Conservation (phyloP, 2,113 vertebrate genomes). For the Cercocebus atys region DNA sequence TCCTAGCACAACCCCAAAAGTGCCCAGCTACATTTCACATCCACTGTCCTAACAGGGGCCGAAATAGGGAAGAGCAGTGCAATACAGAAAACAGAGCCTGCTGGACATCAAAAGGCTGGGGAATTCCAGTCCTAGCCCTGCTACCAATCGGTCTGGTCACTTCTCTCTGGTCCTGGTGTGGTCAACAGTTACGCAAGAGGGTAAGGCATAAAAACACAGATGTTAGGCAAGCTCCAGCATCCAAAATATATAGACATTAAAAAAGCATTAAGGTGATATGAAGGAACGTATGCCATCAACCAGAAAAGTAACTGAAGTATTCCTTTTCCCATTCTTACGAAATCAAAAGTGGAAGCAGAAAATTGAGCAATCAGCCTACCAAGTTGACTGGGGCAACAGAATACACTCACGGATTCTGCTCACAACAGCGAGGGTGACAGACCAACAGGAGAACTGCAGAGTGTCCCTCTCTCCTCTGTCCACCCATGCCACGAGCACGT, state of each 20-base stretch:
- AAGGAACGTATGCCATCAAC: neutral
- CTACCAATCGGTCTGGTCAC: rapidly evolving
- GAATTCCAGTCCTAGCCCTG: rapidly evolving
- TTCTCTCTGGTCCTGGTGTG: too few species aligned
- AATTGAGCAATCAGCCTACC: rapidly evolving
- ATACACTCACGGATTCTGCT: rapidly evolving
- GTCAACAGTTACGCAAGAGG: too few species aligned
- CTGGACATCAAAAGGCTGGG: rapidly evolving
- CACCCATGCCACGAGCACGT: too few species aligned
- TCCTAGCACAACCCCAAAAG: neutral
- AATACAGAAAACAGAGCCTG: neutral
- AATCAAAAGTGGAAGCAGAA: neutral
- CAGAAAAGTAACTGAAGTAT: neutral
- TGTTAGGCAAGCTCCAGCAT: too few species aligned
- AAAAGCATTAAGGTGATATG: neutral
- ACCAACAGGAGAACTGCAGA: too few species aligned
- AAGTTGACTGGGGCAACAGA: rapidly evolving
- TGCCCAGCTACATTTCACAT: rapidly evolving
- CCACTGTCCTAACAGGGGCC: rapidly evolving
- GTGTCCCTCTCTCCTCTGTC: too few species aligned
- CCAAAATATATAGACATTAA: neutral
- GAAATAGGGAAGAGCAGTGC: neutral
- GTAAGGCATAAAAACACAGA: too few species aligned
- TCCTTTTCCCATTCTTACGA: neutral
- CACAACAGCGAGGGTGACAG: too few species aligned